Evolutionary conservation across 2,888 invertebrate species (phyloP), one percentile per base, ranked within the genome.

Genomic region (Agrilus mali): DNA sequence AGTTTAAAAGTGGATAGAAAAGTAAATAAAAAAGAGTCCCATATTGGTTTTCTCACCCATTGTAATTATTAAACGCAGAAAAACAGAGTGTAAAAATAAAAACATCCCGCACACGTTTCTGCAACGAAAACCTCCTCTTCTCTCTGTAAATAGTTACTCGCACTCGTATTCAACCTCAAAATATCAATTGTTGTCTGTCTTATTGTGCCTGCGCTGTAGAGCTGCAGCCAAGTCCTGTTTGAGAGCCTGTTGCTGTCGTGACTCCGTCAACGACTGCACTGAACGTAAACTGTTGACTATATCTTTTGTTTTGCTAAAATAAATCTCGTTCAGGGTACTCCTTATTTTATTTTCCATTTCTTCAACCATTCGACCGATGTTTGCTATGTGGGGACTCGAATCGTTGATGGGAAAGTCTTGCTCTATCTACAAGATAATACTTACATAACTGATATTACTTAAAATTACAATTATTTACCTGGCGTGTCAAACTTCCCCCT

Each of bases 291-390:
- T 92, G 64, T 94, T 94, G 46, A 97, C 94, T 60, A 97, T 96
- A 68, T 96, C 95, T 69, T 89, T 93, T 41, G 97, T 98, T 71
- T 98, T 98, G 63, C 96, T 94, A 71, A 98, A 98, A 70, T 98
- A 98, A 57, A 98, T 97, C 68, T 96, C 95, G 64, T 97, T 97
- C 56, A 98, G 75, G 5, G 95, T 96, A 67, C 90, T 92, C 55
- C 98, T 80, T 63, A 98, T 98, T 75, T 97, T 98, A 67, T 97
- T 98, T 66, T 98, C 98, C 93, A 97, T 97, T 59, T 98, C 97
- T 70, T 99, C 98, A 0, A 98, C 94, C 89, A 98, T 87, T 58
- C 86, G 81, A 16, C 98, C 98, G 59, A 98, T 98, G 69, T 98
- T 99, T 41, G 90, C 95, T 61, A 98, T 95, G 68, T 98, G 98